Base-by-base conservation (phyloP, 1,140 invertebrate genomes). In the Stratiolaelaps scimitus region DNA sequence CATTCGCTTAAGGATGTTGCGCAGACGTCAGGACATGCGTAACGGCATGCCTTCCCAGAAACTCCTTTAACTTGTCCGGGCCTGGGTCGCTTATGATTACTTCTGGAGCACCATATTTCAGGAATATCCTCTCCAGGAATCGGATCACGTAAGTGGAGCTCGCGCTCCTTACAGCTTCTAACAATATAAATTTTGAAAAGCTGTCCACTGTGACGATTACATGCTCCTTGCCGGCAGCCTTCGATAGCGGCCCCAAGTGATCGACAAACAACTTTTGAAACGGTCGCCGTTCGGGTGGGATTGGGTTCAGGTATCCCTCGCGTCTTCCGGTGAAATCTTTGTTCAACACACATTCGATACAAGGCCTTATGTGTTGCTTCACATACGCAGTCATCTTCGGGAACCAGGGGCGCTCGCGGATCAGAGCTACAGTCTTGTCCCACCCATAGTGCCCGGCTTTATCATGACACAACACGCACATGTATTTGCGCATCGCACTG, bases 1-100 rank as follows among this genome's bases (percentile, higher is more conserved):
- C 71, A 64, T 74, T 74, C 0, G 64, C 65, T 23, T 69, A 66
- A 65, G 71, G 71, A 13, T 69, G 66, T 20, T 70, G 69, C 26
- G 64, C 15, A 1, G 71, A 71, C 0, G 68, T 67, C 46, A 45
- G 34, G 0, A 69, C 60, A 20, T 71, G 69, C 34, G 68, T 46
- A n/a, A n/a, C n/a, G n/a, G n/a, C n/a, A n/a, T n/a, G n/a, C n/a
- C n/a, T n/a, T n/a, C n/a, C n/a, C n/a, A 45, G 19, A 45, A 19
- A 13, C 44, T 45, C n/a, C 44, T 13, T n/a, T 45, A 19, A 13
- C 13, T 45, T 13, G 13, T 13, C 44, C 44, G 44, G 13, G 13
- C 44, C 44, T 45, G 13, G 44, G 44, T 45, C 44, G 13, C 13
- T 45, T 13, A 45, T 45, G 44, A 45, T n/a, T 13, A 13, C 13